phyloP scores from a whole-genome alignment of 2,113 vertebrate genomes.

The Porphyrio hochstetteri region DNA sequence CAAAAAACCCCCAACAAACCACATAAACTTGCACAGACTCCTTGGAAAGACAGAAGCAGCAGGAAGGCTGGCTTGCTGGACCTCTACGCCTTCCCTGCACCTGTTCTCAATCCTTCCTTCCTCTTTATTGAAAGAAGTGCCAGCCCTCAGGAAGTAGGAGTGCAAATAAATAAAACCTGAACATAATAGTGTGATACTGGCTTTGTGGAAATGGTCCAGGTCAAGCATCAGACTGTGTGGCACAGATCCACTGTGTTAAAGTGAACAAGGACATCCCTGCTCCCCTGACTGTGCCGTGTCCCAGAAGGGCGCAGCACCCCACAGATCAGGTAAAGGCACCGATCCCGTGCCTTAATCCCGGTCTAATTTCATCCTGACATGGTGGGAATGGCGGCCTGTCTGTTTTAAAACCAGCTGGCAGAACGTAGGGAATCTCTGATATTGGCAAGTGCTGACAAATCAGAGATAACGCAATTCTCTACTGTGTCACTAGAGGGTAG shows the following conservation, averaged over 20 bases:
- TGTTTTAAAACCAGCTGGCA: background rate
- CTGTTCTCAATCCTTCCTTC: background rate
- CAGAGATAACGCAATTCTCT: background rate
- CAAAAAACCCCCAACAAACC: background rate
- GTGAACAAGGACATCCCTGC: background rate
- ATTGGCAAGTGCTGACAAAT: background rate
- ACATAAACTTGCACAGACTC: background rate
- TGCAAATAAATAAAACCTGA: background rate
- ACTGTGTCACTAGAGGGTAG: slow-evolving; percentile 65
- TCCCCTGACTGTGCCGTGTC: background rate
- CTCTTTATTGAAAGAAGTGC: background rate
- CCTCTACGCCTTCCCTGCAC: background rate
- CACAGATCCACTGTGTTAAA: background rate
- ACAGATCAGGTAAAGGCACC: background rate
- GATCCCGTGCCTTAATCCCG: background rate
- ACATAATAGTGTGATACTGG: background rate
- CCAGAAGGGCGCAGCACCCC: background rate
- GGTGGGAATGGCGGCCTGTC: background rate
- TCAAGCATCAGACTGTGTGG: background rate
- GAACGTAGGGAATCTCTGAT: background rate
- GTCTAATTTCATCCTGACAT: background rate
- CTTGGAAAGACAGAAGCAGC: background rate
- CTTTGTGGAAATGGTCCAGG: background rate
- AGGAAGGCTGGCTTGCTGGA: background rate
- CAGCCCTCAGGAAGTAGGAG: background rate